Percentiles rank a stretch among this genome's conserved stretches.
These are phyloP conservation scores for fruit fly (Drosophila melanogaster) DNA, from an alignment of 1,140 invertebrate species.

Conservation along the genomic window Release_6_plus_ISO1_MT NT_037436.4:1673001-1673500, in stretches of 20 bases:
- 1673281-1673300: constrained; percentile 30
- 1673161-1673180: constrained; percentile 75
- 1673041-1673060: background rate
- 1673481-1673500: background rate
- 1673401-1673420: too few relatives aligned
- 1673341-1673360: background rate
- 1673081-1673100: constrained; percentile 58
- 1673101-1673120: constrained; percentile 23
- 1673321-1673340: constrained; percentile 5
- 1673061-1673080: constrained; percentile 34
- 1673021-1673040: too few relatives aligned
- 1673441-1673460: too few relatives aligned
- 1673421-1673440: background rate
- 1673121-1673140: constrained; percentile 16
- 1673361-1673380: background rate
- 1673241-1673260: constrained; percentile 80
- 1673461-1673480: too few relatives aligned
- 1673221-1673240: background rate
- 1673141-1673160: constrained; percentile 48
- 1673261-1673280: constrained; percentile 27
- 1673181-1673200: constrained; percentile 66
- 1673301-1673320: constrained; percentile 23
- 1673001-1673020: background rate
- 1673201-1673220: background rate
- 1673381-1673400: too few relatives aligned